Evolutionary conservation across 2,113 vertebrate genomes (phyloP).

Genomic region (Clarias magur): DNA sequence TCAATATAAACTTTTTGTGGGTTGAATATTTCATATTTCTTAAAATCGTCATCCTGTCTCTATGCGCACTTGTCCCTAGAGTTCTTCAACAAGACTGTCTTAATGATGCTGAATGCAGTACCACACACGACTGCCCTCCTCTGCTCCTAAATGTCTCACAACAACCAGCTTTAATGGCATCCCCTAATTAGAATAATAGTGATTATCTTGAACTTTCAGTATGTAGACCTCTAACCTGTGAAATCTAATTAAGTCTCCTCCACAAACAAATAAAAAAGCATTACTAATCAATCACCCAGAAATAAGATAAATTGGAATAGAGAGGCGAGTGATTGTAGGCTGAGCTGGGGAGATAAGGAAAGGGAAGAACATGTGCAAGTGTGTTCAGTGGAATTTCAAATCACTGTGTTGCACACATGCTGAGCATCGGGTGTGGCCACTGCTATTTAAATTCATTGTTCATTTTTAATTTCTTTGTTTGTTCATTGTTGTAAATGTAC

Average conservation of each 20-base stretch:
- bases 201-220: conserved; percentile 67
- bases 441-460: conserved; percentile 40
- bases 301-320: conserved; percentile 62
- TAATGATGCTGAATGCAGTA: conserved; percentile 44
- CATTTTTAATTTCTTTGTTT: conserved; percentile 26
- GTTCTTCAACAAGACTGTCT: conserved; percentile 24
- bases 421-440: conserved; percentile 46
- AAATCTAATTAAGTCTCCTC: conserved; percentile 65
- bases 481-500: not conserved
- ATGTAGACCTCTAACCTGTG: conserved; percentile 63
- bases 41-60: conserved; percentile 18
- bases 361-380: conserved; percentile 46
- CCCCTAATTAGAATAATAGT: conserved; percentile 56
- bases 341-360: conserved; percentile 58
- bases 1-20: not conserved
- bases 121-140: conserved; percentile 43
- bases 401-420: conserved; percentile 42
- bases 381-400: conserved; percentile 55
- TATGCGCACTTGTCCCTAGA: conserved; percentile 12
- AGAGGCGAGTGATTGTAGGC: conserved; percentile 54
- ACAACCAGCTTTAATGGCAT: conserved; percentile 47
- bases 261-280: conserved; percentile 61
- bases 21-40: not conserved
- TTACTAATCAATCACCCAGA: conserved; percentile 63
- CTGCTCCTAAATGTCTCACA: conserved; percentile 47